Evolutionary conservation across 2,888 invertebrate species (phyloP).

Genomic region (Xestia rhomboidea): DNA sequence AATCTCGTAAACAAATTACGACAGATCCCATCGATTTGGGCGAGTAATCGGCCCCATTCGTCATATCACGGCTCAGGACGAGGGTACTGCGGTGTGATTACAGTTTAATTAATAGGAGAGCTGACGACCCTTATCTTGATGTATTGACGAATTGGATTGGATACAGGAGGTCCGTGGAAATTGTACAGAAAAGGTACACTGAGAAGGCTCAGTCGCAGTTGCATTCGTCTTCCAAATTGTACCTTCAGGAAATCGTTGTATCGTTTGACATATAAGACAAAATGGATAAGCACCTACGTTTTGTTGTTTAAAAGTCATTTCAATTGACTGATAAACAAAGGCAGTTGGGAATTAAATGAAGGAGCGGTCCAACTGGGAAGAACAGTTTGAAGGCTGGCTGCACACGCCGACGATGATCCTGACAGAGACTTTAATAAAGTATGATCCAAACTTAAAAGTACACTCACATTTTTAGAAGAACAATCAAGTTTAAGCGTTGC

Average conservation of each 20-base stretch:
- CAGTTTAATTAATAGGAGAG: slow-evolving; percentile 42
- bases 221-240: not conserved
- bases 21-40: slow-evolving; percentile 6
- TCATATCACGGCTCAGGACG: slow-evolving; percentile 17
- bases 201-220: not conserved
- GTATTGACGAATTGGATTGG: slow-evolving; percentile 16
- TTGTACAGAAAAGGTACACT: not conserved
- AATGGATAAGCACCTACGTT: not conserved
- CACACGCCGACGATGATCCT: not conserved
- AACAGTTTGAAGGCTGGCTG: not conserved
- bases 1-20: slow-evolving; percentile 17
- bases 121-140: slow-evolving; percentile 25
- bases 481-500: not conserved
- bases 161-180: not conserved
- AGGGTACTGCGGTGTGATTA: slow-evolving; percentile 39
- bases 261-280: not conserved
- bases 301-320: not conserved
- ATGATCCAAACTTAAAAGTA: not conserved
- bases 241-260: not conserved
- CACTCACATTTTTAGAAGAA: not conserved
- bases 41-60: slow-evolving; percentile 11
- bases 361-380: not conserved
- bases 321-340: not conserved
- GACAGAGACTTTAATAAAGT: not conserved
- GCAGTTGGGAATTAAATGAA: not conserved